phyloP scores from a whole-genome alignment of 37 sponge, comb jelly and placozoan genomes.

The Aphrocallistes beatrix region DNA sequence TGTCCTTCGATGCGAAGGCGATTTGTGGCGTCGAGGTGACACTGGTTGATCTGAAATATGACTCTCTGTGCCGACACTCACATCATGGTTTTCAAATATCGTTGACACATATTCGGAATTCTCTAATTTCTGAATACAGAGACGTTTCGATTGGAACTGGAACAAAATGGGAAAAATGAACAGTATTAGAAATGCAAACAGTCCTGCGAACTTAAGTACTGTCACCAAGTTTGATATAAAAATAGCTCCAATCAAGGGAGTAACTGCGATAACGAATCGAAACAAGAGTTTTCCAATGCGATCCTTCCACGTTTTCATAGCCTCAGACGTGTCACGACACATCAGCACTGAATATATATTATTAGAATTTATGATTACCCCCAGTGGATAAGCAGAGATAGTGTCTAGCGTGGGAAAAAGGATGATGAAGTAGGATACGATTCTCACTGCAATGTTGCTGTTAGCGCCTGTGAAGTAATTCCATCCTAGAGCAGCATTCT shows the following conservation, averaged over 20 bases:
- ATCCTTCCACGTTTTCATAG: background rate
- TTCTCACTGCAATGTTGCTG: conserved; percentile 22
- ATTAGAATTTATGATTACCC: conserved; percentile 43
- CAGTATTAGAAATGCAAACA: conserved; percentile 47
- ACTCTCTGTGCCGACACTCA: background rate
- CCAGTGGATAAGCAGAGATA: conserved; percentile 61
- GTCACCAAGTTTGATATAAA: conserved; percentile 66
- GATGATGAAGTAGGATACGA: conserved; percentile 59
- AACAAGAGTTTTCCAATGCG: conserved; percentile 24
- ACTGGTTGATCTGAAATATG: background rate
- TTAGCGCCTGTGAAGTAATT: background rate
- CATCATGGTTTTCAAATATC: background rate
- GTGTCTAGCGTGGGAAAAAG: conserved; percentile 83
- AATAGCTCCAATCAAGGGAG: conserved; percentile 51
- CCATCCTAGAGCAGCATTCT: conserved; percentile 67
- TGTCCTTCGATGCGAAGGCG: background rate
- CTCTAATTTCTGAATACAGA: conserved; percentile 38
- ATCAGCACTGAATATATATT: conserved; percentile 48
- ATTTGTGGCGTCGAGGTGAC: background rate
- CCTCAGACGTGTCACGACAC: conserved; percentile 36
- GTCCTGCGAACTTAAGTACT: conserved; percentile 64
- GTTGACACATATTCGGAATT: background rate
- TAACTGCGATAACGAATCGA: conserved; percentile 32
- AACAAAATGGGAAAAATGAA: conserved; percentile 56
- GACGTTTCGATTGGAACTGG: conserved; percentile 47